A percentile compares a stretch with the other conserved stretches of the same genome.
phyloP scores from a whole-genome alignment of 2,113 vertebrate genomes.

The Hydrolagus affinis region DNA sequence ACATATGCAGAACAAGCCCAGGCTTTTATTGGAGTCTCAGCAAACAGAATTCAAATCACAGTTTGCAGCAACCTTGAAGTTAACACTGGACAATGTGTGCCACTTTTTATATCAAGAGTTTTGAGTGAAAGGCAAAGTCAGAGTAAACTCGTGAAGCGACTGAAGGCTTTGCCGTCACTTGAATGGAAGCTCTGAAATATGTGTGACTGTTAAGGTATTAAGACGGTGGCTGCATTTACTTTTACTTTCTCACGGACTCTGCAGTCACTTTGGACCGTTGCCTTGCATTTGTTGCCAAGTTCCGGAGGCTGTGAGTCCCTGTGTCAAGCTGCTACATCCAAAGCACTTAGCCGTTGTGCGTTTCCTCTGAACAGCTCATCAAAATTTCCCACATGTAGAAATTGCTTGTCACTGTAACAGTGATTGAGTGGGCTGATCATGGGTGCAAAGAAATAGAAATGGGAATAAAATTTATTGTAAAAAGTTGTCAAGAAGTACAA shows the following conservation, averaged over 20 bases:
- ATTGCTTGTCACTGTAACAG: background rate
- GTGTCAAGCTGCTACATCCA: background rate
- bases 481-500: background rate
- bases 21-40: background rate
- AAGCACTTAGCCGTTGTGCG: background rate
- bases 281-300: constrained; percentile 1
- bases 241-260: background rate
- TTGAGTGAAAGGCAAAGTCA: background rate
- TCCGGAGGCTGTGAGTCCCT: background rate
- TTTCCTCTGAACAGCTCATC: background rate
- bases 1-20: background rate
- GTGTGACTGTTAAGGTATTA: background rate
- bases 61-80: constrained; percentile 13
- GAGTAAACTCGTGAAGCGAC: too few species aligned
- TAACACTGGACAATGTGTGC: background rate
- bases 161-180: background rate
- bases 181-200: constrained; percentile 22
- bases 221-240: background rate
- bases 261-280: background rate
- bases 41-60: background rate
- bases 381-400: background rate
- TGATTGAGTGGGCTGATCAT: constrained; percentile 6
- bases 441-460: background rate
- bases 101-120: background rate
- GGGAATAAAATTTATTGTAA: background rate